Evolutionary conservation across 1,140 invertebrate genomes (phyloP).

Genomic region (Contarinia nasturtii): DNA sequence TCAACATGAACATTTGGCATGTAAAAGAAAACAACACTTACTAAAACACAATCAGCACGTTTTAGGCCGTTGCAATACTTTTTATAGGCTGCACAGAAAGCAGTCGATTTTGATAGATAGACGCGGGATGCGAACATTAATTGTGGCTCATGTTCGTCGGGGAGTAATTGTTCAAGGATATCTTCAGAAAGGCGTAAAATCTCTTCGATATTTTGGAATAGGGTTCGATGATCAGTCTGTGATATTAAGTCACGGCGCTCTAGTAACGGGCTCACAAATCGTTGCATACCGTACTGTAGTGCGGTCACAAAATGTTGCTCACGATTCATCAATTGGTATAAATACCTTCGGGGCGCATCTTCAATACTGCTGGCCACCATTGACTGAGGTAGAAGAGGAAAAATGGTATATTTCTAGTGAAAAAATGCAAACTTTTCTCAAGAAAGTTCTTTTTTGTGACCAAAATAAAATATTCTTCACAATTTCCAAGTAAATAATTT

Average conservation of each 20-base stretch:
- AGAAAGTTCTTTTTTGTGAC: no score
- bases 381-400: slow-evolving; percentile 10
- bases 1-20: neutral
- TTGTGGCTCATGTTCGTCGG: slow-evolving; percentile 47
- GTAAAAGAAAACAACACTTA: slow-evolving; percentile 16
- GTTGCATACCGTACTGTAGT: slow-evolving; percentile 51
- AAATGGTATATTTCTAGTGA: neutral
- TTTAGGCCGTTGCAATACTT: slow-evolving; percentile 65
- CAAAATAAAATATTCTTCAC: no score
- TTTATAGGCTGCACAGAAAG: slow-evolving; percentile 52
- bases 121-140: slow-evolving; percentile 41
- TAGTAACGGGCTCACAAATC: slow-evolving; percentile 48
- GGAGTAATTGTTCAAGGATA: slow-evolving; percentile 50
- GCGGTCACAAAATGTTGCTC: slow-evolving; percentile 55
- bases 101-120: slow-evolving; percentile 49
- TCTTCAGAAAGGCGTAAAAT: slow-evolving; percentile 58
- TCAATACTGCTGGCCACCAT: slow-evolving; percentile 24
- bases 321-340: slow-evolving; percentile 37
- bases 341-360: slow-evolving; percentile 27
- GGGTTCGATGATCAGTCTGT: slow-evolving; percentile 46
- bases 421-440: no score
- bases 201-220: slow-evolving; percentile 72
- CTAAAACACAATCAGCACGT: slow-evolving; percentile 59
- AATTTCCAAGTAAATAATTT: no score
- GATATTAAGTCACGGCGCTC: slow-evolving; percentile 54